phyloP scores from a whole-genome alignment of 2,797 vertebrate species.

The Leptatherina wallacei region DNA sequence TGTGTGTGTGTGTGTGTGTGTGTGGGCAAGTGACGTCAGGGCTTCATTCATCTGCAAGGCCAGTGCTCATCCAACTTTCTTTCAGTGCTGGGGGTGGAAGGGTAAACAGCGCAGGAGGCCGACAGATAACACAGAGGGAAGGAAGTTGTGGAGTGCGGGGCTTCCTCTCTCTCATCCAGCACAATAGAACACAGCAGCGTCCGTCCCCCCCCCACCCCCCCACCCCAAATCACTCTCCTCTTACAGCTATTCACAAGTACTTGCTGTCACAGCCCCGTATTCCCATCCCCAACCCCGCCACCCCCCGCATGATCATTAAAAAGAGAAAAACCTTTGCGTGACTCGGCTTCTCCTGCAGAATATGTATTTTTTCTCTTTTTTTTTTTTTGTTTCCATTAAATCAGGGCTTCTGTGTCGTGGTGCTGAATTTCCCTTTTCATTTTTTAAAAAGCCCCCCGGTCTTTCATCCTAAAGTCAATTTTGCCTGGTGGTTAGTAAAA shows the following conservation, averaged over 20 bases:
- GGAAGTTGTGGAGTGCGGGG: constrained; percentile 28
- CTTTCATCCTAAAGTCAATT: constrained; percentile 70
- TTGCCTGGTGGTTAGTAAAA: constrained; percentile 69
- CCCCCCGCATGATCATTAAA: constrained; percentile 44
- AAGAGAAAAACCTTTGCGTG: constrained; percentile 51
- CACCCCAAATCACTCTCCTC: not conserved
- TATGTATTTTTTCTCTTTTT: not conserved
- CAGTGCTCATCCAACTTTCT: constrained; percentile 56
- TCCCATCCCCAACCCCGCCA: constrained; percentile 11
- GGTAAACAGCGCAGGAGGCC: constrained; percentile 25
- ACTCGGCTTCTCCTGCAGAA: constrained; percentile 48
- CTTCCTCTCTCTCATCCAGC: constrained; percentile 52
- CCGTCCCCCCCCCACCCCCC: not conserved
- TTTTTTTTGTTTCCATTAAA: constrained; percentile 56
- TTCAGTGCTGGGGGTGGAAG: constrained; percentile 39
- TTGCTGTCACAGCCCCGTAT: constrained; percentile 32
- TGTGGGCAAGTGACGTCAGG: constrained; percentile 63
- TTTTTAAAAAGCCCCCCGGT: constrained; percentile 66
- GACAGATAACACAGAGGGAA: constrained; percentile 23
- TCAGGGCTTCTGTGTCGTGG: constrained; percentile 52
- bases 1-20: constrained; percentile 34
- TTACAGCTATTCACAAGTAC: constrained; percentile 48
- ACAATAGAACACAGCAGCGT: constrained; percentile 35
- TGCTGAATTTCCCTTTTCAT: constrained; percentile 57
- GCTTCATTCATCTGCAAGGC: constrained; percentile 72